phyloP scores from a whole-genome alignment of 2,797 vertebrate genomes.

The Poeciliopsis presidionis region DNA sequence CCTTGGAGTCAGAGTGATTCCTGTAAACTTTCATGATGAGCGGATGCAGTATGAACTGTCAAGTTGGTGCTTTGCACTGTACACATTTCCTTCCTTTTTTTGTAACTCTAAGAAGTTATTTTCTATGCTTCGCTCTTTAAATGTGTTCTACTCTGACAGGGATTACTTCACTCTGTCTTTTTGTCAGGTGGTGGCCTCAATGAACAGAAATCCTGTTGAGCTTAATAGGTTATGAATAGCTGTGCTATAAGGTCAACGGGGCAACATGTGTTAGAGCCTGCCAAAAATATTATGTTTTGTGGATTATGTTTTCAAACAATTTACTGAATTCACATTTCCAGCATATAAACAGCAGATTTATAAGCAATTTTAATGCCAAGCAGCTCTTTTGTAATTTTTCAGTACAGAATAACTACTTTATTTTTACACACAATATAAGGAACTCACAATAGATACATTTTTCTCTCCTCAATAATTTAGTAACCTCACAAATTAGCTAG shows the following conservation, averaged over 20 bases:
- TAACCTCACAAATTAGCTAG: neutral
- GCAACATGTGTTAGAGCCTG: slow-evolving; percentile 23
- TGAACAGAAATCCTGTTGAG: slow-evolving; percentile 12
- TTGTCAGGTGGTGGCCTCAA: slow-evolving; percentile 22
- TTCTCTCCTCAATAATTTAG: neutral
- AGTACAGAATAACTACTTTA: neutral
- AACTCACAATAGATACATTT: too few relatives aligned
- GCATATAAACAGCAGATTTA: neutral
- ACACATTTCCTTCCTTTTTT: slow-evolving; percentile 10
- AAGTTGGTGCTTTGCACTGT: slow-evolving; percentile 10
- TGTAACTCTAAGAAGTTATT: slow-evolving; percentile 15
- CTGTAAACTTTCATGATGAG: slow-evolving; percentile 7
- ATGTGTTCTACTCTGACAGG: slow-evolving; percentile 19
- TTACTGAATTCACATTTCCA: neutral
- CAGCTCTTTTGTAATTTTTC: neutral
- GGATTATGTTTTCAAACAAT: slow-evolving; percentile 1
- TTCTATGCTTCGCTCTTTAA: slow-evolving; percentile 22
- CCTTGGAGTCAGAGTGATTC: slow-evolving; percentile 10
- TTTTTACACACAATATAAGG: neutral
- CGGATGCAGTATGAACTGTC: slow-evolving; percentile 8
- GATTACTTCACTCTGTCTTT: slow-evolving; percentile 7
- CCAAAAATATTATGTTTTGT: slow-evolving; percentile 6
- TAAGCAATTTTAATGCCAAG: neutral
- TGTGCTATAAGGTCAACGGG: slow-evolving; percentile 20
- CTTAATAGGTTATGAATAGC: slow-evolving; percentile 28